Evolutionary conservation across 2,888 invertebrate genomes (phyloP).

Genomic region (Galerucella calmariensis): DNA sequence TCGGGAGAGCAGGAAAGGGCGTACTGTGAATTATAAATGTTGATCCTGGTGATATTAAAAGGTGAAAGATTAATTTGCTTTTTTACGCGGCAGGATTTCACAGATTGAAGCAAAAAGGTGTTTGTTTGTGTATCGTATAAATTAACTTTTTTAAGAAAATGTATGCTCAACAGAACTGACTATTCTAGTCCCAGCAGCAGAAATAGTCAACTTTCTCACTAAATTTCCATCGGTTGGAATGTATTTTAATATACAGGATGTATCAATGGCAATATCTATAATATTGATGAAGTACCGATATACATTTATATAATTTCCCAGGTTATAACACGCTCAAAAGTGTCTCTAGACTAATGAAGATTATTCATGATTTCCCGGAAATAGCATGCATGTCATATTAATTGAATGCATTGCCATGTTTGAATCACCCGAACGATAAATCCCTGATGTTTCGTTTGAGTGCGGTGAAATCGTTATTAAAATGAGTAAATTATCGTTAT

Average conservation of each 20-base stretch:
- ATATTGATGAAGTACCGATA: background rate
- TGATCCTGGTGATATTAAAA: background rate
- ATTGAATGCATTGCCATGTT: conserved; percentile 2
- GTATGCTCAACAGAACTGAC: too few relatives aligned
- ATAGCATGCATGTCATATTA: conserved; percentile 1
- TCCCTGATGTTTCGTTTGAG: background rate
- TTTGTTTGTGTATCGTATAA: too few relatives aligned
- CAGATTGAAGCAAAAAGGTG: background rate
- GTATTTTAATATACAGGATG: too few relatives aligned
- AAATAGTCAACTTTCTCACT: too few relatives aligned
- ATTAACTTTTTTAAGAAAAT: background rate
- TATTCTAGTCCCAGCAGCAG: too few relatives aligned
- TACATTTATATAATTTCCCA: background rate
- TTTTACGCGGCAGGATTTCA: background rate
- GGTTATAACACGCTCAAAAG: background rate
- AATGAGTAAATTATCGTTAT: background rate
- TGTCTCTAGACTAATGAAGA: background rate
- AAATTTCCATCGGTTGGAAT: too few relatives aligned
- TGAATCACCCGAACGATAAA: background rate
- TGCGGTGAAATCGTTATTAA: background rate
- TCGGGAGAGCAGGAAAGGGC: background rate
- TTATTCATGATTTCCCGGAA: background rate
- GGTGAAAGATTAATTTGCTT: background rate
- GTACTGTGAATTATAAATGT: background rate
- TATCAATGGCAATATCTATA: background rate